Conservation (phyloP, 1,140 invertebrate species). For the Papilio helenus region DNA sequence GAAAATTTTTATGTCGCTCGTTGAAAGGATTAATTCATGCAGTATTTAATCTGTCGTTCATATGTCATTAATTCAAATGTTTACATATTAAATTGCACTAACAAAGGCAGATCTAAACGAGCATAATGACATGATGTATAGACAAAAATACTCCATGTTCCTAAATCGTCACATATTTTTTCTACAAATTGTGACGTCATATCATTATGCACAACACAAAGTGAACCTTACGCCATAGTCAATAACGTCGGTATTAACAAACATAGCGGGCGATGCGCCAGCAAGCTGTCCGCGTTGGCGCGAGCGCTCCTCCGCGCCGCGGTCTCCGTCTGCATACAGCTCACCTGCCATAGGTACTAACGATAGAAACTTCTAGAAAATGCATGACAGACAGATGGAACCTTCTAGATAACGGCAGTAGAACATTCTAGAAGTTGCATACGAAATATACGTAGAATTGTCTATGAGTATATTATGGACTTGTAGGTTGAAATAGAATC, state of each 20-base stretch:
- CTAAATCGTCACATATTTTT: background rate
- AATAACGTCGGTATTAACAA: conserved; percentile 39
- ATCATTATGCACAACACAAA: conserved; percentile 4
- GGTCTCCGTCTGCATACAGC: conserved; percentile 86
- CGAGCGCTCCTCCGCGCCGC: conserved; percentile 85
- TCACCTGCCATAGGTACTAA: conserved; percentile 83
- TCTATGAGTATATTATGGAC: conserved; percentile 6
- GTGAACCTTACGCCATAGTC: conserved; percentile 23
- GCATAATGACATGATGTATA: background rate
- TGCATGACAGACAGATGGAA: background rate
- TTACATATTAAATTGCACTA: background rate
- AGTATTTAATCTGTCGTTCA: background rate
- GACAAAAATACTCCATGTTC: too few species aligned
- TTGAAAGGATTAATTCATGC: background rate
- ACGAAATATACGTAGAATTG: background rate
- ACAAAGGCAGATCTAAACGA: background rate
- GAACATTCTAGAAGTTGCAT: background rate
- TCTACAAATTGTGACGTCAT: background rate
- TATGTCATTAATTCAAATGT: background rate
- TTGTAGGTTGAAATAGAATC: background rate
- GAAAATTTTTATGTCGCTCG: background rate
- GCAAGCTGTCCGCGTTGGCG: conserved; percentile 78
- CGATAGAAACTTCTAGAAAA: conserved; percentile 22
- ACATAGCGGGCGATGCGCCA: conserved; percentile 61
- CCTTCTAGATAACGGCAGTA: background rate